Base-by-base conservation (phyloP, 1,140 invertebrate species). In the Ceratitis capitata region DNA sequence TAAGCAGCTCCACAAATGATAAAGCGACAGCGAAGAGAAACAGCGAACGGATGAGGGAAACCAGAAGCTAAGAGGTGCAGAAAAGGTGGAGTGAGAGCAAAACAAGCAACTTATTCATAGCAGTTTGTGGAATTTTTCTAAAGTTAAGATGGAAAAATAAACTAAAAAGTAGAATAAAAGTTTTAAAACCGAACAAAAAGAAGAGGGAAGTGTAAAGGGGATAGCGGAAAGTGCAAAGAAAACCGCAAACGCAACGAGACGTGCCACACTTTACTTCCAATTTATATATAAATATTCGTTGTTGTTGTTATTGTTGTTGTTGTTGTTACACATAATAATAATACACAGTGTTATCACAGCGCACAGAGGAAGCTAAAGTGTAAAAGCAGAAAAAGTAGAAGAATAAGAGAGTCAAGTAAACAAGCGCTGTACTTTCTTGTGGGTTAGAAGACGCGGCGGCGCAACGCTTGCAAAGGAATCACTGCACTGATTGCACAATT, bases 1-100 rank as follows among this genome's bases (percentile, higher is more conserved):
- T 53, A 83, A 83, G 53, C 82, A 51, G 42, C 82, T 53, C 47
- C 82, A 32, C 47, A 83, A 83, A 83, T 83, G 82, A 83, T 53
- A 83, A 53, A 83, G 49, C 74, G 19, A 16, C 56, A 26, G 53
- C n/a, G n/a, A n/a, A 58, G 6, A 3, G n/a, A 58, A 58, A 3
- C 23, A 12, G n/a, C 39, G 39, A n/a, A n/a, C n/a, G n/a, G n/a
- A 1, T 45, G 39, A 19, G 26, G 39, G 10, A 45, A 78, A n/a
- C n/a, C n/a, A 47, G 39, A 42, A 78, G 69, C 14, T 35, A 26
- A 45, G 39, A 6, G 45, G 14, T 12, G 45, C 45, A 53, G 56
- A 26, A 58, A 78, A 64, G 45, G 26, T 45, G 39, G 19, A 47
- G 69, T 78, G 69, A 78, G 45, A 26, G 39, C 69, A 42, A 78